These are phyloP conservation scores for Tethya wilhelma DNA, from an alignment of 37 sponge, comb jelly and placozoan species.

Conservation along the genomic window DNA sequence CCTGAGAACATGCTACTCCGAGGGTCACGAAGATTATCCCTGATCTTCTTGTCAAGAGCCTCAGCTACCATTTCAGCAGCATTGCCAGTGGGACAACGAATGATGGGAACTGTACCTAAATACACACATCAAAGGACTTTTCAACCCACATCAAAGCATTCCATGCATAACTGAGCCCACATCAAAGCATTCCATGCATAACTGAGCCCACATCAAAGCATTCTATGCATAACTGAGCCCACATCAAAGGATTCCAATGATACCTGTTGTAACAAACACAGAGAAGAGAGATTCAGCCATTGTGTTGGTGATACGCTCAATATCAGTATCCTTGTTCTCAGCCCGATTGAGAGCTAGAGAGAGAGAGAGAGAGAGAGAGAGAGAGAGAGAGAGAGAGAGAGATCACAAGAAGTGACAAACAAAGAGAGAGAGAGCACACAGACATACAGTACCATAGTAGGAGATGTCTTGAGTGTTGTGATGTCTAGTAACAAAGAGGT, in stretches of 20 bases:
- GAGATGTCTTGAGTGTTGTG: conserved; percentile 67
- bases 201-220: no score
- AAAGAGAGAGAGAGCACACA: not conserved
- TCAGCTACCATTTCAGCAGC: conserved; percentile 97
- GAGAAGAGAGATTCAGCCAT: conserved; percentile 93
- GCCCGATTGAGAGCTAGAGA: conserved; percentile 86
- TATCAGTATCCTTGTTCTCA: conserved; percentile 86
- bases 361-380: not conserved
- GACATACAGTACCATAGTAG: conserved; percentile 79
- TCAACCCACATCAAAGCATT: no score
- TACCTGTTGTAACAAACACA: conserved; percentile 90
- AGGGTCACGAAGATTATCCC: conserved; percentile 92
- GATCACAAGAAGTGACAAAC: not conserved
- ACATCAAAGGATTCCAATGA: not conserved
- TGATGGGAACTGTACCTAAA: conserved; percentile 92
- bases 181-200: no score
- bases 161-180: no score
- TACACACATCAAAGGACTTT: no score
- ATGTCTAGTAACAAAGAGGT: conserved; percentile 83
- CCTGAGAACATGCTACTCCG: conserved; percentile 85
- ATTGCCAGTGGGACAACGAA: conserved; percentile 96
- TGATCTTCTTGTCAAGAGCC: conserved; percentile 85
- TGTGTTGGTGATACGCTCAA: conserved; percentile 69
- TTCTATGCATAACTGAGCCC: no score
- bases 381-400: not conserved